Evolutionary conservation across 2,888 invertebrate genomes (phyloP), one percentile per base, ranked within the genome.

Genomic region (Epirrhoe alternata): DNA sequence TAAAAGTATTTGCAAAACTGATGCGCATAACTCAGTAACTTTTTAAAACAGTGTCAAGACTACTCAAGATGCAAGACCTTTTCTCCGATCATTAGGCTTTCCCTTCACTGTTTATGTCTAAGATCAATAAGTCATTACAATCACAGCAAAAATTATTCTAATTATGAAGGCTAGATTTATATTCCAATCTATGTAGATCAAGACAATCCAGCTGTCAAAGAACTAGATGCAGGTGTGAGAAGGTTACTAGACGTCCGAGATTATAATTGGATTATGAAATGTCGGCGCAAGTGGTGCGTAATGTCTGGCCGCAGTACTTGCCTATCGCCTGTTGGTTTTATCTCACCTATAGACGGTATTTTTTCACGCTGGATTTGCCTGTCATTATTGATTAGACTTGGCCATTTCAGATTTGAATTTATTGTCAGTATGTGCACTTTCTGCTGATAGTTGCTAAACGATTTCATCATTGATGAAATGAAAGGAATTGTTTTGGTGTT

Each of bases 191-290:
- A 69, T 71, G 64, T 70, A 71, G 69, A 73, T 70, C 55, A 8
- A 58, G 54, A 31, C 63, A 73, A 70, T 71, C 64, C 57, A 69
- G 61, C 61, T 74, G 74, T 74, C 74, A 72, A 70, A 73, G 60
- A 64, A 68, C 73, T 16, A 66, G 56, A 60, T 74, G 78, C 82
- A 81, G 77, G 78, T 81, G 79, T 66, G 64, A 66, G 69, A 70
- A 78, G 74, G 75, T 77, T 74, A 72, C 70, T 68, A 72, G 74
- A 70, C 73, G 52, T 74, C 74, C 73, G 64, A 64, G 70, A 70
- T 73, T 47, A 64, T 88, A 85, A 88, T 89, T 86, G 87, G 89
- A 89, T 89, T 89, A 89, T 77, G 81, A 83, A 86, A 86, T 82
- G 80, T 75, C 67, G 76, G 71, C 76, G 71, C 78, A 84, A 89